These are phyloP conservation scores for Coptodon bakossiorum DNA, from an alignment of 2,113 vertebrate genomes.

Conservation along the genomic window DNA sequence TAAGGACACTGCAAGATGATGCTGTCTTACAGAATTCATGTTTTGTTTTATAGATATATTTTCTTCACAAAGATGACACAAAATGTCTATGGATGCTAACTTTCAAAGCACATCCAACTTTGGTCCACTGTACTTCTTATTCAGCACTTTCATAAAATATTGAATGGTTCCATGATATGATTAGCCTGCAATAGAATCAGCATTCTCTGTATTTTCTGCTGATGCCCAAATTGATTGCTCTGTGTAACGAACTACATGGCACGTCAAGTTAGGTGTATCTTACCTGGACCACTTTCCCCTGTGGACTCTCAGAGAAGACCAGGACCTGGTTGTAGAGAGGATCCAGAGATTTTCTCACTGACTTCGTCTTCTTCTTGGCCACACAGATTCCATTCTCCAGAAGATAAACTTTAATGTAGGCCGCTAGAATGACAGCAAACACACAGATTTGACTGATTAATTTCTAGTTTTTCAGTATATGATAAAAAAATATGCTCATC, in stretches of 20 bases:
- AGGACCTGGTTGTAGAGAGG: conserved; percentile 98
- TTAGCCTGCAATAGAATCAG: not conserved
- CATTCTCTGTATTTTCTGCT: not conserved
- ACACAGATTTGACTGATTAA: not conserved
- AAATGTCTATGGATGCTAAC: not conserved
- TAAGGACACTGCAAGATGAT: not conserved
- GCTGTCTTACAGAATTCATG: not conserved
- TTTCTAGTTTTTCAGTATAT: not conserved
- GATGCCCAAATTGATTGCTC: not conserved
- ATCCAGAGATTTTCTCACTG: conserved; percentile 91
- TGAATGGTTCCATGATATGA: not conserved
- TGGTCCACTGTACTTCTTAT: not conserved
- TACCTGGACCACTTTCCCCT: conserved; percentile 98
- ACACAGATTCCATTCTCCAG: conserved; percentile 92
- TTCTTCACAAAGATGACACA: not conserved
- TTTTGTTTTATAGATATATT: not conserved
- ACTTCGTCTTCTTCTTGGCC: conserved; percentile 98
- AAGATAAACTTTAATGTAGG: conserved; percentile 98
- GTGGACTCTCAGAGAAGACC: conserved; percentile 90
- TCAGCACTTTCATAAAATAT: not conserved
- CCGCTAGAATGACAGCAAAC: conserved; percentile 75
- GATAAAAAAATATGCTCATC: not conserved
- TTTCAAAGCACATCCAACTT: not conserved
- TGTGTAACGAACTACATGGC: not conserved
- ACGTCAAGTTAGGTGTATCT: not conserved